Base-by-base conservation (phyloP, 1,140 invertebrate genomes). In the Augochlora pura region DNA sequence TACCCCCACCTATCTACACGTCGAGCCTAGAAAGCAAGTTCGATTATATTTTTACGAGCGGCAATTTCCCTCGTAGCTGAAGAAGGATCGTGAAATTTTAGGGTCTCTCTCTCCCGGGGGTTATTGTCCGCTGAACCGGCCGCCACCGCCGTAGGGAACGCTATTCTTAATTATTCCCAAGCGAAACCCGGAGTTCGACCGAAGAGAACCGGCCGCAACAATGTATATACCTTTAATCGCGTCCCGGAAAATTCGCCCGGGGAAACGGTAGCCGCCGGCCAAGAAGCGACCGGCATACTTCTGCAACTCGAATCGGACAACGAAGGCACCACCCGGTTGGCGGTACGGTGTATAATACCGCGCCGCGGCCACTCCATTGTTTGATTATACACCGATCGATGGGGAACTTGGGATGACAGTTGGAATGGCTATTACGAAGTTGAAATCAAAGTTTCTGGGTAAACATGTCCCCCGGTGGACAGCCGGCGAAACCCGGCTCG, bases 301-400 rank as follows among this genome's bases (percentile, higher is more conserved):
- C 60, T 38, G 42, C 32, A 71, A 78, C 68, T 78, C 71, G 38
- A 49, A 32, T 54, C 18, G 18, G 18, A 32, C 42, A 64, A 62
- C 32, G 59, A 62, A 78, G 64, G 76, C 54, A n/a, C n/a, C n/a
- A n/a, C n/a, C n/a, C n/a, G n/a, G n/a, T 21, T 27, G 14, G 14
- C 46, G 3, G 46, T 14, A 23, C n/a, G n/a, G 38, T 18, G 27
- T 72, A 57, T 71, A 78, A 72, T 72, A 72, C 54, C 66, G 27
- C 38, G 72, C 54, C 66, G 27, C 38, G 21, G 38, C 60, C 42
- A 18, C n/a, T n/a, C 76, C 25, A 39, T 72, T 78, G 76, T 78
- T 74, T 79, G 77, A 66, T 74, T 79, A 79, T 74, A 79, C 70
- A 74, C 52, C 60, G 77, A 59, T 74, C 27, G 69, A 39, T 63